Evolutionary conservation across 2,888 invertebrate species (phyloP).

Genomic region (Noctua fimbriata): DNA sequence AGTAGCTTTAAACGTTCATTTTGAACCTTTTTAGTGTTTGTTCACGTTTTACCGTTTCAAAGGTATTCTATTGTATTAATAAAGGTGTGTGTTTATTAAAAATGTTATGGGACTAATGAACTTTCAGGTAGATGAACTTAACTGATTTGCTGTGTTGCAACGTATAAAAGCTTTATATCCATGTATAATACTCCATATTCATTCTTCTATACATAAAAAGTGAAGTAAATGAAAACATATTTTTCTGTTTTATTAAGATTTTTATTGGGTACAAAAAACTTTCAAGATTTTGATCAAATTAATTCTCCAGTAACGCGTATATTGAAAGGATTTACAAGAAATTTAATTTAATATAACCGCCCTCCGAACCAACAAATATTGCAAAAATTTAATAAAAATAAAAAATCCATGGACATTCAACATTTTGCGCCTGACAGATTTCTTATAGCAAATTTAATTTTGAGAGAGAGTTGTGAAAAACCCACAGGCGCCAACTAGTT

Average conservation of each 20-base stretch:
- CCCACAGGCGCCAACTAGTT: slow-evolving; percentile 34
- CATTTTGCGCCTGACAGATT: slow-evolving; percentile 36
- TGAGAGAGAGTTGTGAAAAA: background rate
- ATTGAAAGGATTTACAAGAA: background rate
- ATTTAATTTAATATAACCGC: background rate
- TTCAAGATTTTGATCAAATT: background rate
- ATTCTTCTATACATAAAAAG: background rate
- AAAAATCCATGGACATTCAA: background rate
- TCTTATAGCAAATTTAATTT: slow-evolving; percentile 20
- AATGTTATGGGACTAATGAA: slow-evolving; percentile 26
- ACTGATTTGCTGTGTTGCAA: background rate
- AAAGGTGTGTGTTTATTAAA: slow-evolving; percentile 18
- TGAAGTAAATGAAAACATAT: background rate
- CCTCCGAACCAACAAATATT: background rate
- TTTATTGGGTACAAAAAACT: background rate
- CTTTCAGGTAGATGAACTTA: slow-evolving; percentile 12
- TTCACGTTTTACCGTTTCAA: slow-evolving; percentile 34
- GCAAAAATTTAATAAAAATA: background rate
- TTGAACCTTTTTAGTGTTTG: slow-evolving; percentile 38
- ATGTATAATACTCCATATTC: background rate
- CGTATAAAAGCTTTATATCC: background rate
- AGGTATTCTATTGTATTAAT: slow-evolving; percentile 24
- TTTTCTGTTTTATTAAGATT: background rate
- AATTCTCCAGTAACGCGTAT: background rate
- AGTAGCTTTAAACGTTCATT: slow-evolving; percentile 56